A percentile compares a stretch with the other conserved stretches of the same genome.
Evolutionary conservation across 2,113 vertebrate genomes (phyloP).

Genomic region (Takifugu bimaculatus): DNA sequence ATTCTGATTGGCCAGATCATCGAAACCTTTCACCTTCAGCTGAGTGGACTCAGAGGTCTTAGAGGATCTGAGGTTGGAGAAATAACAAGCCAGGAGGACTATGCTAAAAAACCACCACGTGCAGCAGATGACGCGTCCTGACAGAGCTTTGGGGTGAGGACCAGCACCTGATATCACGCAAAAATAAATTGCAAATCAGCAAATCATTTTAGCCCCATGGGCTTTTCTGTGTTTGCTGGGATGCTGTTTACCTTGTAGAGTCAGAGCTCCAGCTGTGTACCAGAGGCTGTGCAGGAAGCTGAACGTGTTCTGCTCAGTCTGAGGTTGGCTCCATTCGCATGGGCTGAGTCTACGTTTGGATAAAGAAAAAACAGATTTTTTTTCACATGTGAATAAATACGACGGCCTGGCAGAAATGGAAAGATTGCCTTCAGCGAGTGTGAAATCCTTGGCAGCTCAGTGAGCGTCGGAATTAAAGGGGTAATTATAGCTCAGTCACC

Average conservation of each 20-base stretch:
- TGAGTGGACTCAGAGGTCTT: conserved; percentile 67
- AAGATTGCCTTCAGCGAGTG: not conserved
- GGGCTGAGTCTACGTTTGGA: conserved; percentile 79
- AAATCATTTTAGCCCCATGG: not conserved
- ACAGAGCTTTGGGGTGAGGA: conserved; percentile 80
- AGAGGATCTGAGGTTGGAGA: conserved; percentile 79
- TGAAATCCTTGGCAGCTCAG: not conserved
- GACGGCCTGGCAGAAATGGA: not conserved
- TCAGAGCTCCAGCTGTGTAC: conserved; percentile 82
- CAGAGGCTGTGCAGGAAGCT: conserved; percentile 83
- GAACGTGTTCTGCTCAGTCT: conserved; percentile 76
- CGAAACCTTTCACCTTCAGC: conserved; percentile 78
- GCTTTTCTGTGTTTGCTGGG: not conserved
- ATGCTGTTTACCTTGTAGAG: conserved; percentile 79
- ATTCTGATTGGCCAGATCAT: conserved; percentile 84
- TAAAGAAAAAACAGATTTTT: not conserved
- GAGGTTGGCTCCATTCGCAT: conserved; percentile 82
- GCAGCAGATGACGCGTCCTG: conserved; percentile 77
- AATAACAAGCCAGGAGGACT: conserved; percentile 81
- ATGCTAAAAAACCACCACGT: conserved; percentile 86
- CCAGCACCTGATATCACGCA: conserved; percentile 71
- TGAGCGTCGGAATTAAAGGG: not conserved
- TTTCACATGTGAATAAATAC: conserved; percentile 6
- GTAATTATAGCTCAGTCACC: not conserved
- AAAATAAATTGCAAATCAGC: not conserved